Evolutionary conservation across 2,888 invertebrate genomes (phyloP).

Genomic region (Gryllus longicercus): DNA sequence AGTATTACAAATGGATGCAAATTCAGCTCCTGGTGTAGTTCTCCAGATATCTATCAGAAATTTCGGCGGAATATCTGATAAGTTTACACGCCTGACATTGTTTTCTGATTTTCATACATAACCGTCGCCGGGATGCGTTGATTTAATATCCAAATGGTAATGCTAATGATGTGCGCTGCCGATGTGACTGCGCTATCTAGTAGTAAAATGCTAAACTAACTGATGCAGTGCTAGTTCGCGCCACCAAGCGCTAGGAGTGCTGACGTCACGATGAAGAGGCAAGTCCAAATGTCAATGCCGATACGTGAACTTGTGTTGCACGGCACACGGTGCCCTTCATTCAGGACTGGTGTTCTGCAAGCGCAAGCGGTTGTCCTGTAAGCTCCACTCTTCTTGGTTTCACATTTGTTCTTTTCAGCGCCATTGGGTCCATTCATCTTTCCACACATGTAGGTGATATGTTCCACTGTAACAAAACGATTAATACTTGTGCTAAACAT

Average conservation of each 20-base stretch:
- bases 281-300: neutral
- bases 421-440: neutral
- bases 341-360: neutral
- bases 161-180: too few species aligned
- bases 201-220: neutral
- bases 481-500: too few species aligned
- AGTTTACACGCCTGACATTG: too few species aligned
- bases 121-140: too few species aligned
- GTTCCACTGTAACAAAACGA: slow-evolving; percentile 21
- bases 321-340: neutral
- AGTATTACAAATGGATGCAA: too few species aligned
- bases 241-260: neutral
- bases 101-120: too few species aligned
- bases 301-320: neutral
- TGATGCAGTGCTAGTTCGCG: neutral
- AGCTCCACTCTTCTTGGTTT: neutral
- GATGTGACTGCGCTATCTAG: too few species aligned
- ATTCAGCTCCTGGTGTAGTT: too few species aligned
- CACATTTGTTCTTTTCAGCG: neutral
- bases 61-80: too few species aligned
- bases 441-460: slow-evolving; percentile 23
- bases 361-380: neutral
- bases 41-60: too few species aligned
- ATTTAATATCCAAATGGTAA: too few species aligned
- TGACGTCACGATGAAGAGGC: neutral